phyloP scores from a whole-genome alignment of 2,888 invertebrate genomes.

The Cheilosia urbana region DNA sequence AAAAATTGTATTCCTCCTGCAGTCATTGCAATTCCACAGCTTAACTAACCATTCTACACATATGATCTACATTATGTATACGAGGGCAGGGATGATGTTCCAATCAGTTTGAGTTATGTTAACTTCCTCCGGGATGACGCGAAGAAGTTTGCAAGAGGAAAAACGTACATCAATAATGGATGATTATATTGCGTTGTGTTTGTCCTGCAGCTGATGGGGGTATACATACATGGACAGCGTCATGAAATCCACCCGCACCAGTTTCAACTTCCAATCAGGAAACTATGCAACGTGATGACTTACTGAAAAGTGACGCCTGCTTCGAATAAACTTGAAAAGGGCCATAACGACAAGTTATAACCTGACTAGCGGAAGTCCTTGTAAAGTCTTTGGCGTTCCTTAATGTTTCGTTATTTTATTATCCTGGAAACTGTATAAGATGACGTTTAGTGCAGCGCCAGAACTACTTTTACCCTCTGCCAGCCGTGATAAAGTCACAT shows the following conservation, averaged over 20 bases:
- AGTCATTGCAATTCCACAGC: constrained; percentile 4
- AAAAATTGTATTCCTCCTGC: not conserved
- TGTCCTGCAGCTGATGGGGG: not conserved
- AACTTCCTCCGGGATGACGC: constrained; percentile 24
- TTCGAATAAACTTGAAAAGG: constrained; percentile 29
- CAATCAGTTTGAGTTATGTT: constrained; percentile 30
- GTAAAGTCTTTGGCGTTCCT: constrained; percentile 42
- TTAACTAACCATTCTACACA: constrained; percentile 23
- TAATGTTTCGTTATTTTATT: constrained; percentile 72
- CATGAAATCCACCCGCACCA: constrained; percentile 2
- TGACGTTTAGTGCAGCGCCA: constrained; percentile 64
- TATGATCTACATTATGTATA: not conserved
- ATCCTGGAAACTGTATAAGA: constrained; percentile 65
- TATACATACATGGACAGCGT: not conserved
- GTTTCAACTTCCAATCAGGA: not conserved
- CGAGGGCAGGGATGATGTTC: constrained; percentile 11
- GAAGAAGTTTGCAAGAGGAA: constrained; percentile 42
- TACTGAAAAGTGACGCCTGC: constrained; percentile 1
- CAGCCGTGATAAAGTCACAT: constrained; percentile 7
- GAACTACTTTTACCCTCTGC: constrained; percentile 9
- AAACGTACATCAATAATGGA: constrained; percentile 54
- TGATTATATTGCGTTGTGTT: constrained; percentile 1
- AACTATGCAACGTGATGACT: not conserved
- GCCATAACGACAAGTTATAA: not conserved
- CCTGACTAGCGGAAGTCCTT: constrained; percentile 28